Base-by-base conservation (phyloP, 2,113 vertebrate genomes). In the Edolisoma coerulescens region DNA sequence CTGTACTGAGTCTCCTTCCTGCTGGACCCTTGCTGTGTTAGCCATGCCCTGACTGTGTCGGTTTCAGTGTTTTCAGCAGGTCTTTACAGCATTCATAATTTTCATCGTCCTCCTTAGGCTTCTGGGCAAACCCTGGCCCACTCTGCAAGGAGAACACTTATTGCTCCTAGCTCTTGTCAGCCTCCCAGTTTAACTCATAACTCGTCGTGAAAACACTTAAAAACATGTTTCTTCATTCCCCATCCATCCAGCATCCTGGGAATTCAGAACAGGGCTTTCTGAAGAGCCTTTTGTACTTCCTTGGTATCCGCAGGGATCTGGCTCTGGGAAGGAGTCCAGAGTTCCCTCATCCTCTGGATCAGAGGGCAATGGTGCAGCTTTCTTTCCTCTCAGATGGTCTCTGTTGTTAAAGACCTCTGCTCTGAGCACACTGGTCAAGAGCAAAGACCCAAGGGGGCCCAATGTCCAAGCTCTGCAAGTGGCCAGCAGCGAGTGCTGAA, bases 11-110 rank as follows among this genome's bases (percentile, higher is more conserved):
- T 73, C 49, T 39, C 32, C 37, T 80, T 80, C 45, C 45, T 1
- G 4, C 63, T 45, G 45, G 70, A 61, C 64, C 41, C n/a, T 89
- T 18, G 6, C 52, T 0, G 1, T 61, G 20, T 44, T 30, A 77
- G 32, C 77, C 1, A 1, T 76, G 54, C 32, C 42, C 26, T 84
- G 39, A 16, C 0, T 13, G 64, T 77, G 60, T 92, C 0, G 0
- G 63, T 91, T 89, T 89, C 73, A 65, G 37, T 45, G 32, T 56
- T 93, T 86, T 67, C 67, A 83, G 45, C 1, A 1, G 59, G 59
- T 49, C 67, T 95, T 92, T 80, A 41, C 63, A 86, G 56, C 1
- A 0, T 67, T 75, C 35, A 27, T 94, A 4, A 27, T 84, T 81
- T 74, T 41, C 60, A 39, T 53, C 13, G 17, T 23, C 56, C 50